Base-by-base conservation (phyloP, 2,888 invertebrate genomes). In the Ellobium chinense region DNA sequence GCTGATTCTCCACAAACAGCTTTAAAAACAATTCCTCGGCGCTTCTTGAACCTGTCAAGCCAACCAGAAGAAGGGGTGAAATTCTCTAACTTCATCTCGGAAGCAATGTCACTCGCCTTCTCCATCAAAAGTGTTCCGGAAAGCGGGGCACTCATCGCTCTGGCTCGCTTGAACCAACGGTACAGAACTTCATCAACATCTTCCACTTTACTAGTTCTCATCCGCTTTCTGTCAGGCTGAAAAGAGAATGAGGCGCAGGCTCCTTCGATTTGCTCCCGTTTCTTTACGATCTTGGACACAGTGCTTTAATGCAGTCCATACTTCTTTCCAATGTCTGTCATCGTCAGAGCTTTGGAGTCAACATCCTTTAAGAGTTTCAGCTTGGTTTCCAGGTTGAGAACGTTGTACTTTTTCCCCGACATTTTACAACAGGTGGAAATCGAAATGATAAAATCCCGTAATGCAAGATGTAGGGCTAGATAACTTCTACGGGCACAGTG, bases 101-200 rank as follows among this genome's bases (percentile, higher is more conserved):
- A 18, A 24, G 86, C 81, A 31, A 84, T 79, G 0, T 70, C 14
- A 37, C 66, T 46, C 0, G 80, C 82, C 73, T 85, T 83, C 27
- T 72, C 70, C n/a, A n/a, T n/a, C 46, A 76, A 46, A 12, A 46
- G 18, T 12, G 46, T 7, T 46, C 46, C 46, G 46, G 9, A 12
- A 18, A 46, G 7, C 7, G 46, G 46, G 9, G 46, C 46, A 46
- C 46, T 18, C 18, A 12, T 7, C 9, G 46, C 46, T 46, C 46
- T 46, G 7, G 46, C 46, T 18, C 18, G 46, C 46, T 46, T 46
- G 18, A 46, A 46, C 46, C 18, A 46, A 18, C n/a, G n/a, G n/a
- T n/a, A n/a, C n/a, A n/a, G 18, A 12, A 7, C 46, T 46, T 46
- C 46, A 18, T 46, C 46, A 7, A 46, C 46, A 46, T 46, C 46